phyloP scores from a whole-genome alignment of 1,140 invertebrate species.

The Platorchestia sp. region DNA sequence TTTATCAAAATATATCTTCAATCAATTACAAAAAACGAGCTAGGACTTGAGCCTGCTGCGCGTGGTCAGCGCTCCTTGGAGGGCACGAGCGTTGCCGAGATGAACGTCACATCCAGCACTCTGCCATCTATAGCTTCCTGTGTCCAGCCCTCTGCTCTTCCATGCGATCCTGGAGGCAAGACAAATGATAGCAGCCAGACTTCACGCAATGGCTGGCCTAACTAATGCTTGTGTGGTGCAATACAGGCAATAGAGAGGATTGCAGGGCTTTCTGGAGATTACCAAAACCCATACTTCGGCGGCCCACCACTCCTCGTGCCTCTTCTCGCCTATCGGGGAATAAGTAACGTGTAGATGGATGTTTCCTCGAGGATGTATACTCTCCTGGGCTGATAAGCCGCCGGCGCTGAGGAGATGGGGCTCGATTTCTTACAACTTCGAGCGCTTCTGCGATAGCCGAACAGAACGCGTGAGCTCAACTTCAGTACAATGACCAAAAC shows the following conservation, averaged over 20 bases:
- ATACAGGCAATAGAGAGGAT: constrained; percentile 51
- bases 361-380: background rate
- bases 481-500: background rate
- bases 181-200: constrained; percentile 41
- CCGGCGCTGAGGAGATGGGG: background rate
- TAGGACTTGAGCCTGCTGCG: too few relatives aligned
- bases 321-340: constrained; percentile 36
- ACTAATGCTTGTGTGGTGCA: constrained; percentile 49
- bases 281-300: constrained; percentile 32
- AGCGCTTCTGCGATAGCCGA: background rate
- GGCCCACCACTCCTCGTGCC: background rate
- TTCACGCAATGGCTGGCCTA: constrained; percentile 46
- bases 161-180: constrained; percentile 16
- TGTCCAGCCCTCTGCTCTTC: constrained; percentile 15
- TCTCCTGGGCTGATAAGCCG: background rate
- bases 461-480: background rate
- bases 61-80: too few relatives aligned
- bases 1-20: too few relatives aligned
- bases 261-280: constrained; percentile 43
- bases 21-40: too few relatives aligned
- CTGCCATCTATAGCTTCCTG: constrained; percentile 2
- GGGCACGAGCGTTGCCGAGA: background rate
- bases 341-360: constrained; percentile 24
- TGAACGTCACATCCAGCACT: background rate
- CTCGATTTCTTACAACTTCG: background rate